Evolutionary conservation across 2,113 vertebrate genomes (phyloP), one percentile per base, ranked within the genome.

Genomic region (Oophaga pumilio): DNA sequence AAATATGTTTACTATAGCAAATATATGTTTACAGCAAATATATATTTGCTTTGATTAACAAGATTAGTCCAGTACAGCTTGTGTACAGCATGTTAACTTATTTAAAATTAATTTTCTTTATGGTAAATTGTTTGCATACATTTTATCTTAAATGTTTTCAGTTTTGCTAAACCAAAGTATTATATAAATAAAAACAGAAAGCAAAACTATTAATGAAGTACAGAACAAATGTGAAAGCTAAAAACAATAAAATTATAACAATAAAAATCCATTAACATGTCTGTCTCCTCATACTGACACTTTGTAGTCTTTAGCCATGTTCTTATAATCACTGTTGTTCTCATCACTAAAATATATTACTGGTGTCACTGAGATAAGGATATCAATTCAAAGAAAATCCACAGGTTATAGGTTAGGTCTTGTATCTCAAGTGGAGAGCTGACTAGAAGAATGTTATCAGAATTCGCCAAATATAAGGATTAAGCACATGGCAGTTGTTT

Each of bases 381-480:
- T 90, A 91, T 88, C 52, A 87, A 90, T 85, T 89, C 85, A 89
- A 82, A 17, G 88, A 85, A 17, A 89, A 89, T 78, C 90, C 85
- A 88, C 84, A 89, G 88, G 87, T 90, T 92, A 89, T 92, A 91
- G 90, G 71, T 74, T 87, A 76, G 2, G 68, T 84, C 88, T 91
- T 92, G 91, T 90, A 88, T 91, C 89, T 82, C 0, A 0, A 87
- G 24, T 91, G 91, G 88, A 90, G 91, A 82, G 89, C 71, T 90
- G 92, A 92, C 90, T 90, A 88, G 89, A 68, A 68, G 85, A 93
- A 90, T 88, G 76, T 89, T 91, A 90, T 87, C 90, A 88, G 69
- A 89, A 85, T 57, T 90, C 90, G 89, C 90, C 91, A 85, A 91
- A 89, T 91, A 86, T 71, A 89, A 86, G 89, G 91, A 91, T 93